A percentile compares a stretch with the other conserved stretches of the same genome.
These are phyloP conservation scores for Moxostoma hubbsi DNA, from an alignment of 2,797 vertebrate species.

Conservation along the genomic window DNA sequence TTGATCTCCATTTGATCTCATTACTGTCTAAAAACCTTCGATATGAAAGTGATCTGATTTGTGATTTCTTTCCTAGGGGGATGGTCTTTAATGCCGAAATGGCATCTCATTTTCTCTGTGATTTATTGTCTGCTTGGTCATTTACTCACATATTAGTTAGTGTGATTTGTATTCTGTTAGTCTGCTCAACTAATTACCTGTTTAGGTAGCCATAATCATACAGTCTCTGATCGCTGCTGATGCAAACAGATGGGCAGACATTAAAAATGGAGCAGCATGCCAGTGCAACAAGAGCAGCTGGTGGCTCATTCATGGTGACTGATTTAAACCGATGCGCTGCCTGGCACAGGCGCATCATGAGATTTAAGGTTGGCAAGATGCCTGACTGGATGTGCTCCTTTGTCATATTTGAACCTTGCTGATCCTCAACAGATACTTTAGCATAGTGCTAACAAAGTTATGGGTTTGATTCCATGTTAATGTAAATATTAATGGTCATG, in stretches of 20 bases:
- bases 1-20: too few relatives aligned
- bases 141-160: neutral
- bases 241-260: neutral
- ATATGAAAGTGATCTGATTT: neutral
- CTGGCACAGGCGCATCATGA: slow-evolving; percentile 43
- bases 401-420: too few relatives aligned
- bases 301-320: slow-evolving; percentile 30
- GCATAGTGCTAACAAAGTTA: neutral
- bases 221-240: neutral
- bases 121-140: neutral
- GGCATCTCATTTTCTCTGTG: neutral
- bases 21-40: too few relatives aligned
- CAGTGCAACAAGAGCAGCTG: too few relatives aligned
- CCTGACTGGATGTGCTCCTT: neutral
- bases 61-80: neutral
- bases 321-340: slow-evolving; percentile 21
- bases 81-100: neutral
- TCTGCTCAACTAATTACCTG: neutral
- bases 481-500: too few relatives aligned
- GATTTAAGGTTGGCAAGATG: slow-evolving; percentile 8
- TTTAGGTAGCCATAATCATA: neutral
- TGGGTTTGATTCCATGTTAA: too few relatives aligned
- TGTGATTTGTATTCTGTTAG: neutral
- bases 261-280: neutral
- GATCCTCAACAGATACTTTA: too few relatives aligned